Conservation (phyloP, 2,888 invertebrate genomes). For the Salpingus planirostris region DNA sequence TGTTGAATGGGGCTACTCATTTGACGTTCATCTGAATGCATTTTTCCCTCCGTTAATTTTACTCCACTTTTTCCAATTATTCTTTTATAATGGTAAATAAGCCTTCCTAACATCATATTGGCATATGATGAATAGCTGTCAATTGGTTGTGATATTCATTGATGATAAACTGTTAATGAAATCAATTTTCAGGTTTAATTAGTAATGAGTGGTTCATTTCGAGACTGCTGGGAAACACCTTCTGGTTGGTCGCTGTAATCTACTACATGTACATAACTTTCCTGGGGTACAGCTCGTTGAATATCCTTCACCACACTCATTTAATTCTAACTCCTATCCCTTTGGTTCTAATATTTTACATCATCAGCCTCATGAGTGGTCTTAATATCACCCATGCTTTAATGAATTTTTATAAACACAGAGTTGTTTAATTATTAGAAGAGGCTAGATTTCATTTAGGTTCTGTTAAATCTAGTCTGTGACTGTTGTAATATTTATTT, state of each 20-base stretch:
- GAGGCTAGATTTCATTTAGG: too few species aligned
- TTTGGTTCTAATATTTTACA: constrained; percentile 63
- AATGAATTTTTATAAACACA: constrained; percentile 74
- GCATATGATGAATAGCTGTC: too few species aligned
- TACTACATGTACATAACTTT: constrained; percentile 98
- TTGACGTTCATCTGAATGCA: constrained; percentile 97
- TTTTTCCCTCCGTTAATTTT: constrained; percentile 92
- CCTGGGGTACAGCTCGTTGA: constrained; percentile 88
- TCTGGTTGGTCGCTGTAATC: constrained; percentile 83
- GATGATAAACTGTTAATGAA: constrained; percentile 7
- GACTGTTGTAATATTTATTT: constrained; percentile 1
- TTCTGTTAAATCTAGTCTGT: constrained; percentile 5
- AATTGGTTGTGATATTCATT: constrained; percentile 9
- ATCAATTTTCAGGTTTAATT: constrained; percentile 59
- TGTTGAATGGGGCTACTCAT: constrained; percentile 99
- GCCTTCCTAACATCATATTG: too few species aligned
- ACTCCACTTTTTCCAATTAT: constrained; percentile 84
- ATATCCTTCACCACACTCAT: constrained; percentile 77
- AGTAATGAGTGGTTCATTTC: constrained; percentile 70
- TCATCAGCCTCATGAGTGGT: constrained; percentile 65
- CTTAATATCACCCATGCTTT: constrained; percentile 79
- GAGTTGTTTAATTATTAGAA: constrained; percentile 69
- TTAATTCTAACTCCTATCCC: constrained; percentile 79
- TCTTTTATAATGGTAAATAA: constrained; percentile 79
- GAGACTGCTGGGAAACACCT: constrained; percentile 78